phyloP scores from a whole-genome alignment of 2,888 invertebrate species.

The Mycalesis mineus region DNA sequence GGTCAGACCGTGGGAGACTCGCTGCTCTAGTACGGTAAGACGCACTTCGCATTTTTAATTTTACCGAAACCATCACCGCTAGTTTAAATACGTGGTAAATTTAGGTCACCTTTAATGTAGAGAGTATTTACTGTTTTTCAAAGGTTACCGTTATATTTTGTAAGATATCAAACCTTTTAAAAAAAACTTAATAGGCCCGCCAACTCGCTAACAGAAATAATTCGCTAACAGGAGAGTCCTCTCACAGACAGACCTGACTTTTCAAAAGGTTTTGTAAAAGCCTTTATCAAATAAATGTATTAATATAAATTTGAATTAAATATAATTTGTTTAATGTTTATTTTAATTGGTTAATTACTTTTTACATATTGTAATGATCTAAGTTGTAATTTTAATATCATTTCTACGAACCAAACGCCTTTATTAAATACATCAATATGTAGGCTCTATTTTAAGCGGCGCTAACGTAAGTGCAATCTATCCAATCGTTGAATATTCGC shows the following conservation, averaged over 20 bases:
- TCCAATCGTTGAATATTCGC: constrained; percentile 32
- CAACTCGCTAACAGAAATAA: no score
- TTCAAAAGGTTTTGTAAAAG: no score
- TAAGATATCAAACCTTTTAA: neutral
- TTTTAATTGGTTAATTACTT: no score
- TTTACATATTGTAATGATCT: no score
- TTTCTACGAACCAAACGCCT: neutral
- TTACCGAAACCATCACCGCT: constrained; percentile 12
- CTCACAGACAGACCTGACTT: no score
- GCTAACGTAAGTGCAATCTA: constrained; percentile 23
- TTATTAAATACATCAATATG: constrained; percentile 2
- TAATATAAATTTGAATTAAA: no score
- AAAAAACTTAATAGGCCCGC: neutral
- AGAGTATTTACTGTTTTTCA: neutral
- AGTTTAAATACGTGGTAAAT: neutral
- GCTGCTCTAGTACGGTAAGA: constrained; percentile 1
- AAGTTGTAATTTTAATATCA: no score
- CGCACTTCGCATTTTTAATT: constrained; percentile 11
- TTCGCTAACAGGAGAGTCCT: no score
- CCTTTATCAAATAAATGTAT: no score
- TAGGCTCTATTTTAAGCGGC: constrained; percentile 9
- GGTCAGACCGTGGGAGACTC: constrained; percentile 11
- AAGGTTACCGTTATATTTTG: no score
- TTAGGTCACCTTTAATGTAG: neutral
- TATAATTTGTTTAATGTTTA: no score